Percentiles rank a stretch among this genome's conserved stretches.
phyloP scores from a whole-genome alignment of 1,140 invertebrate species.

The Rhagoletis pomonella region DNA sequence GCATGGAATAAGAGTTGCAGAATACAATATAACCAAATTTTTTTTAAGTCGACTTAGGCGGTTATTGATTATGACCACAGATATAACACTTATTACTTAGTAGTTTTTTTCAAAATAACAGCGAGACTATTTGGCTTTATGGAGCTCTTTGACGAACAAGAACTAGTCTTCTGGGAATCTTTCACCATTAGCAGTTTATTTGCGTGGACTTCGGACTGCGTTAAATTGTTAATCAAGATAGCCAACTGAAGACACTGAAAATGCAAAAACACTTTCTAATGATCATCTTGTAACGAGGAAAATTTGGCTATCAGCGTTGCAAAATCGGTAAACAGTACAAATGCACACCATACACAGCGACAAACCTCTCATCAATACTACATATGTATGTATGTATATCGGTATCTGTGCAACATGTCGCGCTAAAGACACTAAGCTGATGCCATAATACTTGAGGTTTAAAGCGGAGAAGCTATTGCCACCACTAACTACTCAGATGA shows the following conservation, averaged over 20 bases:
- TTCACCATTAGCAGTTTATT: not conserved
- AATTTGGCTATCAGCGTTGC: not conserved
- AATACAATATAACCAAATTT: no score
- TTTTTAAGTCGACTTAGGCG: no score
- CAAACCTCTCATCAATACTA: constrained; percentile 20
- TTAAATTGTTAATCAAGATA: constrained; percentile 30
- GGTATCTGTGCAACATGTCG: constrained; percentile 13
- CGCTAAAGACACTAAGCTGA: not conserved
- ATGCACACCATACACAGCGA: not conserved
- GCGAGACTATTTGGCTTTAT: no score
- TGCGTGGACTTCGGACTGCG: not conserved
- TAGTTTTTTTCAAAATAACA: no score
- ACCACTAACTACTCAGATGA: no score
- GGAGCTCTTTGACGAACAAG: not conserved
- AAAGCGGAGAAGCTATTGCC: not conserved
- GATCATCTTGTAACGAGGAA: not conserved
- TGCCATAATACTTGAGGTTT: not conserved
- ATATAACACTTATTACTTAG: no score
- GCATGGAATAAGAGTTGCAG: no score
- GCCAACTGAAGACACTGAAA: not conserved
- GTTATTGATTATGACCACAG: no score
- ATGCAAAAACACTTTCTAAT: constrained; percentile 8
- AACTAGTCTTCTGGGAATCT: not conserved
- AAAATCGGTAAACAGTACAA: not conserved
- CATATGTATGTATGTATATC: no score